Evolutionary conservation across 35 echinoderm and acorn worm species (phyloP).

Genomic region (Lytechinus pictus): DNA sequence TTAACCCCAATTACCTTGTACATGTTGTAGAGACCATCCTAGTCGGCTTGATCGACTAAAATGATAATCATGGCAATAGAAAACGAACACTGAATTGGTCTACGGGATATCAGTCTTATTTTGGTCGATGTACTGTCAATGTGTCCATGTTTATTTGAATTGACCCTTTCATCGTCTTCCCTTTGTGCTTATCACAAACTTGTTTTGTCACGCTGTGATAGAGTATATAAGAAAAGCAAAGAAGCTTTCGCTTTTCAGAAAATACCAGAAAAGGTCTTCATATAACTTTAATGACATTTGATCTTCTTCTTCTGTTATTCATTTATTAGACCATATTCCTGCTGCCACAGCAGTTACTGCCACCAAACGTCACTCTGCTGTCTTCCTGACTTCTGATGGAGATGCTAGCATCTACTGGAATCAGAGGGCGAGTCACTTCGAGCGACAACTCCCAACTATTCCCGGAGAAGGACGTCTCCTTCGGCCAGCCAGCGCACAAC

Average conservation of each 20-base stretch:
- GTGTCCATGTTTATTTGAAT: no score
- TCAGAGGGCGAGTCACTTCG: slow-evolving; percentile 25
- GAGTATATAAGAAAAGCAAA: no score
- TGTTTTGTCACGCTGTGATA: no score
- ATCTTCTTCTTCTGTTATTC: not conserved
- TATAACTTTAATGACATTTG: not conserved
- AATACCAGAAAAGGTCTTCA: not conserved
- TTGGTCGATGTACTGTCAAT: no score
- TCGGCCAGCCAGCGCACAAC: slow-evolving; percentile 44
- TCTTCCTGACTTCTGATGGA: slow-evolving; percentile 20
- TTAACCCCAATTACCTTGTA: no score
- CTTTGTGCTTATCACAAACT: no score
- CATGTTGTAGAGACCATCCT: no score
- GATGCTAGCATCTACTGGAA: slow-evolving; percentile 50
- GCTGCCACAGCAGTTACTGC: not conserved
- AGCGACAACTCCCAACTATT: slow-evolving; percentile 29
- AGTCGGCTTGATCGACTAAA: no score
- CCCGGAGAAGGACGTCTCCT: slow-evolving; percentile 35
- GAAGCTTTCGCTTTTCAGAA: no score
- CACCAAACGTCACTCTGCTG: slow-evolving; percentile 32
- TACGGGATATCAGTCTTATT: no score
- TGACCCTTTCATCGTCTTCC: not conserved
- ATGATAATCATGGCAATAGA: no score
- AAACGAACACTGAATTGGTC: no score
- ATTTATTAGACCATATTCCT: not conserved